These are phyloP conservation scores for Philhelius pedissequus DNA, from an alignment of 2,888 invertebrate species.

Conservation along the genomic window DNA sequence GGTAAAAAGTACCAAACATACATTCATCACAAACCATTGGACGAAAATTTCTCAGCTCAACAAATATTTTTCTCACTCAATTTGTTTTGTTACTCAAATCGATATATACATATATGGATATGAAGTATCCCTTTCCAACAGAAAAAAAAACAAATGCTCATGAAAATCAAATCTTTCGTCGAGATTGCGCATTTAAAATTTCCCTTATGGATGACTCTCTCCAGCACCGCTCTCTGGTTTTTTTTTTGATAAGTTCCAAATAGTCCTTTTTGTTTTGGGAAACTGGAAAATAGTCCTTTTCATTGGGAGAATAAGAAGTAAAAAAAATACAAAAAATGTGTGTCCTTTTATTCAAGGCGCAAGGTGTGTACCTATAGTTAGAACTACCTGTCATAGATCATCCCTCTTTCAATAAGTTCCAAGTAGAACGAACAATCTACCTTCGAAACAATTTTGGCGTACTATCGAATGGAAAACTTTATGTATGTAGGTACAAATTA, in stretches of 20 bases:
- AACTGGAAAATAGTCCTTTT: conserved; percentile 14
- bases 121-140: not conserved
- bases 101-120: not conserved
- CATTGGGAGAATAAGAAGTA: not conserved
- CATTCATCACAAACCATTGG: not conserved
- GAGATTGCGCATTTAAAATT: not conserved
- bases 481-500: not conserved
- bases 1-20: not conserved
- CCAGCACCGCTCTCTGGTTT: not conserved
- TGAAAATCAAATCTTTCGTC: not conserved
- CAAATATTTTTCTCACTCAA: not conserved
- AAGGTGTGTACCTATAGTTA: conserved; percentile 60
- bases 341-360: conserved; percentile 24
- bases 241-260: not conserved
- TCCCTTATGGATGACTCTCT: not conserved
- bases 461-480: not conserved
- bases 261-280: not conserved
- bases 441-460: not conserved
- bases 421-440: conserved; percentile 20
- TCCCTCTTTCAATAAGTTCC: conserved; percentile 47
- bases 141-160: not conserved
- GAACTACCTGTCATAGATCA: conserved; percentile 55
- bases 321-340: not conserved
- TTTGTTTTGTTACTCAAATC: not conserved
- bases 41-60: not conserved